Base-by-base conservation (phyloP, 92 coral and sea anemone genomes). In the Pocillopora meandrina region DNA sequence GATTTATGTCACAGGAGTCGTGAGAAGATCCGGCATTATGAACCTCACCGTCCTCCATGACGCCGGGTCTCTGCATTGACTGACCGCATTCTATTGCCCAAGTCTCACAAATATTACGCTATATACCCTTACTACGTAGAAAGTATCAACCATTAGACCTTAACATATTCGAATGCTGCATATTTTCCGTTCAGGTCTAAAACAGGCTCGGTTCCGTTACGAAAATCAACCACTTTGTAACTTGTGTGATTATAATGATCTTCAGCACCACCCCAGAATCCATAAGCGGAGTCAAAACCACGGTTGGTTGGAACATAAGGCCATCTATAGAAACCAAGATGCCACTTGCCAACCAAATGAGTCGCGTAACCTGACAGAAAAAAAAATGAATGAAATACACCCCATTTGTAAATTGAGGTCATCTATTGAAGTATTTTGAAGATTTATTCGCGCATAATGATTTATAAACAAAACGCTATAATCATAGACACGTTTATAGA, bases 311-410 rank as follows among this genome's bases (percentile, higher is more conserved):
- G 98, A 31, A 91, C 86, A 69, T 90, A 93, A 58, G 87, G 91
- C 93, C 85, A 90, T 77, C 83, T 80, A 72, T 81, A 91, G 76
- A 86, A 92, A 4, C 98, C 98, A 62, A 95, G 91, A 82, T 95
- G 98, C 98, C 96, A 95, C 67, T 95, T 95, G 62, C 98, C 98
- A 18, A 95, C 95, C 90, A 95, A 72, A 63, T 95, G 96, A 19
- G 95, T 95, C 20, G 85, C 87, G 60, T 95, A 95, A 31, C 95
- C 95, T 92, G 74, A 33, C 21, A 57, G 9, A 34, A 21, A 16
- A 67, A 67, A 42, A 6, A 6, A 42, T 2, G 49, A 42, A 42
- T 42, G 52, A 7, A 42, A 42, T 42, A 42, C 52, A 42, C 0
- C 8, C 7, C 52, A 42, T 42, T 42, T 42, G 52, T 2, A 3